These are phyloP conservation scores for Strigamia maritima DNA, from an alignment of 2,888 invertebrate species.

Conservation along the genomic window DNA sequence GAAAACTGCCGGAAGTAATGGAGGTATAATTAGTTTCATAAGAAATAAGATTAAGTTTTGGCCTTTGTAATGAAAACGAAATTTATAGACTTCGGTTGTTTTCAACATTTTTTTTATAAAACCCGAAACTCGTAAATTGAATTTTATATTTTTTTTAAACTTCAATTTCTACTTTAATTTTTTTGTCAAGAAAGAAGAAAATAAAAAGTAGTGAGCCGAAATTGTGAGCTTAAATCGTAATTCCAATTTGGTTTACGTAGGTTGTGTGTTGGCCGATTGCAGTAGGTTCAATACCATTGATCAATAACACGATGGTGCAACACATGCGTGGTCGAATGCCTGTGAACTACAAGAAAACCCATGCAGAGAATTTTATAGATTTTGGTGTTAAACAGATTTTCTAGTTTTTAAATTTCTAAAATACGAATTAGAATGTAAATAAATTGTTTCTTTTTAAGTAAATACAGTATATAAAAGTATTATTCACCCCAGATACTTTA, in stretches of 20 bases:
- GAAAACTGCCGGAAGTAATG: conserved; percentile 6
- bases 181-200: not conserved
- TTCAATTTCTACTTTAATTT: too few species aligned
- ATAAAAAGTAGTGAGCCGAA: not conserved
- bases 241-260: not conserved
- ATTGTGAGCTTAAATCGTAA: not conserved
- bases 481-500: too few species aligned
- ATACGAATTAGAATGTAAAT: too few species aligned
- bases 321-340: not conserved
- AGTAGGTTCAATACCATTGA: not conserved
- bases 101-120: not conserved
- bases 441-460: too few species aligned
- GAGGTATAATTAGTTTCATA: not conserved
- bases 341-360: not conserved
- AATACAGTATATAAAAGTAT: too few species aligned
- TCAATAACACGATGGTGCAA: not conserved
- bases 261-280: not conserved
- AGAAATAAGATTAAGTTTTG: not conserved
- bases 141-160: too few species aligned
- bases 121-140: not conserved
- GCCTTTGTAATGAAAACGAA: not conserved
- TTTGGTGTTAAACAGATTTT: not conserved
- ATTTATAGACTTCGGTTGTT: not conserved
- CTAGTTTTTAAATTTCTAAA: not conserved
- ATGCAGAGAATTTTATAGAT: not conserved